These are phyloP conservation scores for Neogale vison DNA, from an alignment of 2,113 vertebrate species.

Conservation along the genomic window DNA sequence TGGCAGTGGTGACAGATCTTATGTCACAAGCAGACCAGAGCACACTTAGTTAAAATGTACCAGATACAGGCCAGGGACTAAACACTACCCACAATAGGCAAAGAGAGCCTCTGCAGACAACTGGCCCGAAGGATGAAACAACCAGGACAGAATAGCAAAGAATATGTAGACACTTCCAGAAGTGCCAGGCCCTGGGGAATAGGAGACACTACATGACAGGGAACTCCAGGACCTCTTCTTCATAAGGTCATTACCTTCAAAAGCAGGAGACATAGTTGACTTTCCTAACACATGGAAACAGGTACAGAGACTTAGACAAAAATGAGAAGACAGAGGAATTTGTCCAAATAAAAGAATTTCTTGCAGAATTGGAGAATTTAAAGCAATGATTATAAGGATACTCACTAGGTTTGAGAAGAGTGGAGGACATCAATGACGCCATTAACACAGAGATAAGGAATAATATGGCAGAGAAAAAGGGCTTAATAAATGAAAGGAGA, in stretches of 20 bases:
- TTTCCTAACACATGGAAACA: not conserved
- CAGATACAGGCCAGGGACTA: not conserved
- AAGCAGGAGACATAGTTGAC: not conserved
- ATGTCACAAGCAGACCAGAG: not conserved
- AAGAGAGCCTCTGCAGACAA: not conserved
- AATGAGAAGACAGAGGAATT: not conserved
- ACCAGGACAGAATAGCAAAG: not conserved
- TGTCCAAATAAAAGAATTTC: not conserved
- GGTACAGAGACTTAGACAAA: not conserved
- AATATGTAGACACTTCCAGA: not conserved
- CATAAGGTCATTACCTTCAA: not conserved
- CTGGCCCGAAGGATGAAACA: not conserved
- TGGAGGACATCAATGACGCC: not conserved
- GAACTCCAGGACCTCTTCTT: not conserved
- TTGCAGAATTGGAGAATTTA: not conserved
- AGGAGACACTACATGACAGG: not conserved
- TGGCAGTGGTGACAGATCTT: not conserved
- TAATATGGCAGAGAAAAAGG: not conserved
- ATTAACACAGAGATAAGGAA: not conserved
- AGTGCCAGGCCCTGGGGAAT: not conserved
- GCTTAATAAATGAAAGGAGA: not conserved
- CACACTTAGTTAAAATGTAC: not conserved
- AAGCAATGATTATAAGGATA: not conserved
- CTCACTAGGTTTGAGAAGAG: not conserved
- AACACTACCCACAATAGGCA: not conserved